Base-by-base conservation (phyloP, 2,113 vertebrate species). In the Ammodramus savannarum region DNA sequence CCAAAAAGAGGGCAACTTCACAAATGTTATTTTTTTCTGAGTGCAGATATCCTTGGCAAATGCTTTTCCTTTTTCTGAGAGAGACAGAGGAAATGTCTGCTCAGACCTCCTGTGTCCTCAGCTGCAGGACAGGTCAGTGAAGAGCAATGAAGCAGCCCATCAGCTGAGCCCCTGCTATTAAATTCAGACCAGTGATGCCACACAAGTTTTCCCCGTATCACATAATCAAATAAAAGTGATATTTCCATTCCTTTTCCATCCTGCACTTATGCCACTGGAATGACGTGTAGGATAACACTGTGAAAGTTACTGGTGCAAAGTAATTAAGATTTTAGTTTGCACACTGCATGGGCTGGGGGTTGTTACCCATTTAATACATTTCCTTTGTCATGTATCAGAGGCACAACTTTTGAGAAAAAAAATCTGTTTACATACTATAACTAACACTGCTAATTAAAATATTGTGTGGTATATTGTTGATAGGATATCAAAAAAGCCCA, bases 171-270 rank as follows among this genome's bases (percentile, higher is more conserved):
- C 0, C 0, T 51, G 72, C 32, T 88, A 27, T 58, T 90, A 74
- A 94, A 88, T 77, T 77, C 75, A 88, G 75, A 66, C 67, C 59
- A 66, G 68, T 0, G 0, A 88, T 74, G 68, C 63, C 86, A 62
- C 59, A 71, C 0, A 1, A 84, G 55, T 32, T 77, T 92, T 59
- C 11, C 27, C 65, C 0, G 0, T 81, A 80, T 57, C 72, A 43
- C n/a, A 73, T 73, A 83, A 80, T 71, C 51, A 90, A 80, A 94
- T 49, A 90, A 77, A 95, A 41, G 17, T 5, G 6, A 86, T 71
- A 66, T 74, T 77, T 92, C 90, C 67, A 48, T 83, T 94, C 68
- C 34, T 76, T 69, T 90, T 79, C 62, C 34, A 43, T 43, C 71
- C 46, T 48, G 32, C 63, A 74, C 31, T 69, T 67, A n/a, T 48